Conservation (phyloP, 2,797 vertebrate genomes). For the Epinephelus malabaricus region DNA sequence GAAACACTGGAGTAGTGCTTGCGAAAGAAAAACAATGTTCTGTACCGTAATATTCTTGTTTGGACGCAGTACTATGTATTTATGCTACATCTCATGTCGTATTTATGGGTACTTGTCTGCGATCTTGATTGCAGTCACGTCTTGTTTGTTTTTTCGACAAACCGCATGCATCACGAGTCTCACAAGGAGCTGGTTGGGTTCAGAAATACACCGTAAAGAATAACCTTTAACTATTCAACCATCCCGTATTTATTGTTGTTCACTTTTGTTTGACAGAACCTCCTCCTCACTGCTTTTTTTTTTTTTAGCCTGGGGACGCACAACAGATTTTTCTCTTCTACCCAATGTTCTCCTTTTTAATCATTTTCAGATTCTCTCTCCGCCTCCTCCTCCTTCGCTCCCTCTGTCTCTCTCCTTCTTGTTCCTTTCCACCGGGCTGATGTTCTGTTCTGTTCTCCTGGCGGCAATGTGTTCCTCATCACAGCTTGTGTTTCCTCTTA, state of each 20-base stretch:
- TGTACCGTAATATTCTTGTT: not conserved
- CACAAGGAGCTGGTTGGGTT: constrained; percentile 7
- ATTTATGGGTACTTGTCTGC: constrained; percentile 35
- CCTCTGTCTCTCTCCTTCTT: constrained; percentile 22
- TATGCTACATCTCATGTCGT: constrained; percentile 25
- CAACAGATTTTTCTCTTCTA: constrained; percentile 27
- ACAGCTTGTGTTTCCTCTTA: constrained; percentile 83
- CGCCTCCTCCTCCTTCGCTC: not conserved
- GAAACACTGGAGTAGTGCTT: not conserved
- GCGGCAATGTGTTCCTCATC: constrained; percentile 79
- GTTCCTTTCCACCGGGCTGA: constrained; percentile 51
- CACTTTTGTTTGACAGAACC: constrained; percentile 30
- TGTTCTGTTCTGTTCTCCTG: constrained; percentile 62
- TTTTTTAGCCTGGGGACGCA: constrained; percentile 30
- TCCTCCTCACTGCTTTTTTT: constrained; percentile 24
- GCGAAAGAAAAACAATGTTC: not conserved
- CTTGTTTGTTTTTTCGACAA: constrained; percentile 30
- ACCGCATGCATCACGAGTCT: constrained; percentile 37
- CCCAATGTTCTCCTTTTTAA: constrained; percentile 45
- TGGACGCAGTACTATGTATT: constrained; percentile 23
- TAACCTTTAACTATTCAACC: constrained; percentile 28
- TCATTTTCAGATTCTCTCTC: constrained; percentile 47
- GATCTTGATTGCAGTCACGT: constrained; percentile 36
- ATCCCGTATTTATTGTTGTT: constrained; percentile 50
- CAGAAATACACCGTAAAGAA: constrained; percentile 31